A percentile compares a stretch with the other conserved stretches of the same genome.
phyloP scores from a whole-genome alignment of 2,888 invertebrate genomes.

The Acrocyrtus sp. region DNA sequence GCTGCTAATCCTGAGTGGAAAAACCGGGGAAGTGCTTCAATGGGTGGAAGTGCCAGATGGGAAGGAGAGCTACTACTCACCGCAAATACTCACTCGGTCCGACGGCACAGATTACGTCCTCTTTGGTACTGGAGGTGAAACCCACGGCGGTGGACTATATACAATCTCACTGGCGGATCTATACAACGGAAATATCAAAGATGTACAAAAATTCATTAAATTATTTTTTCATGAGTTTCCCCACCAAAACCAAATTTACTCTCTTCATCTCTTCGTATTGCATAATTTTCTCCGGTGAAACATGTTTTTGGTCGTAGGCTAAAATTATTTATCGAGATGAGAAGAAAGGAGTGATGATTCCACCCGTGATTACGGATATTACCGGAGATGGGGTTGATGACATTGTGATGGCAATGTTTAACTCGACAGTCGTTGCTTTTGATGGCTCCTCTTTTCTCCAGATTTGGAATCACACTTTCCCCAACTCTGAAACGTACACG shows the following conservation, averaged over 20 bases:
- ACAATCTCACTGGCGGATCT: conserved; percentile 71
- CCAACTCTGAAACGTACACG: conserved; percentile 75
- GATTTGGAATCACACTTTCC: conserved; percentile 79
- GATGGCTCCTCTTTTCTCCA: conserved; percentile 75
- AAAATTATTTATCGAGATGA: conserved; percentile 71
- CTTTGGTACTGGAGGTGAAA: conserved; percentile 80
- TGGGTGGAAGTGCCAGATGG: conserved; percentile 73
- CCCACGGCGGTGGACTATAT: conserved; percentile 78
- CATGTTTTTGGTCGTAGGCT: conserved; percentile 66
- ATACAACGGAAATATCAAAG: conserved; percentile 65
- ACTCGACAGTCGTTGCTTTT: conserved; percentile 77
- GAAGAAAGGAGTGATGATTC: conserved; percentile 74
- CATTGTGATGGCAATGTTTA: conserved; percentile 77
- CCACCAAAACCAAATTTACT: too few species aligned
- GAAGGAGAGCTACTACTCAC: conserved; percentile 77
- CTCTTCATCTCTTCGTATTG: too few species aligned
- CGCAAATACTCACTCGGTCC: conserved; percentile 73
- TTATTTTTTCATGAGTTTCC: too few species aligned
- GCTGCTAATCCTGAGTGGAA: conserved; percentile 77
- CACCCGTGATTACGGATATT: conserved; percentile 75
- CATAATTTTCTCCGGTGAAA: too few species aligned
- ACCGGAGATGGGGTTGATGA: conserved; percentile 78
- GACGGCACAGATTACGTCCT: conserved; percentile 74
- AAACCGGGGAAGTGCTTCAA: conserved; percentile 74
- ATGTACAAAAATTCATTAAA: too few species aligned